Evolutionary conservation across 2,888 invertebrate genomes (phyloP).

Genomic region (Diaphora mendica): DNA sequence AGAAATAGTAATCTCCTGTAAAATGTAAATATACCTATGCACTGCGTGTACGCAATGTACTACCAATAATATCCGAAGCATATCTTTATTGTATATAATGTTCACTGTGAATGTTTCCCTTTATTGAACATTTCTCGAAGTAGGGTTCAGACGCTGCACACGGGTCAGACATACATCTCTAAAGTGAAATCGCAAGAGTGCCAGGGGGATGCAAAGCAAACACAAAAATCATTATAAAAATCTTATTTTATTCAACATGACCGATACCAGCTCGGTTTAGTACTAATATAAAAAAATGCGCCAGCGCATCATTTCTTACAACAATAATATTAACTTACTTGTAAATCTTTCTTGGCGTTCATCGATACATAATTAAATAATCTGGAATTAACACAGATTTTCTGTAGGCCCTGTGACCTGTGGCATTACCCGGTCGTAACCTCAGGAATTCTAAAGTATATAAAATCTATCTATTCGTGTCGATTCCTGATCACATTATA

Average conservation of each 20-base stretch:
- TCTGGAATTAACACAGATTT: not conserved
- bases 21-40: too few species aligned
- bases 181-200: not conserved
- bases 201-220: not conserved
- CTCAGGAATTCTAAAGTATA: not conserved
- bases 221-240: slow-evolving; percentile 5
- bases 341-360: not conserved
- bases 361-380: not conserved
- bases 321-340: slow-evolving; percentile 3
- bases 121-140: not conserved
- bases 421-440: not conserved
- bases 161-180: not conserved
- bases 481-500: not conserved
- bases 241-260: slow-evolving; percentile 15
- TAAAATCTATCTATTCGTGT: not conserved
- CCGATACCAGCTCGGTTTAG: slow-evolving; percentile 46
- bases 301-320: slow-evolving; percentile 34
- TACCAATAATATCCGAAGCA: too few species aligned
- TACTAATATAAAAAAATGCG: slow-evolving; percentile 36
- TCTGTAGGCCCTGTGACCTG: too few species aligned
- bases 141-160: not conserved
- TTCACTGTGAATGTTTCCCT: not conserved
- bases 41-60: too few species aligned
- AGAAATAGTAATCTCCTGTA: too few species aligned
- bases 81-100: not conserved